These are phyloP conservation scores for Girardinus metallicus DNA, from an alignment of 2,797 vertebrate genomes.

Conservation along the genomic window DNA sequence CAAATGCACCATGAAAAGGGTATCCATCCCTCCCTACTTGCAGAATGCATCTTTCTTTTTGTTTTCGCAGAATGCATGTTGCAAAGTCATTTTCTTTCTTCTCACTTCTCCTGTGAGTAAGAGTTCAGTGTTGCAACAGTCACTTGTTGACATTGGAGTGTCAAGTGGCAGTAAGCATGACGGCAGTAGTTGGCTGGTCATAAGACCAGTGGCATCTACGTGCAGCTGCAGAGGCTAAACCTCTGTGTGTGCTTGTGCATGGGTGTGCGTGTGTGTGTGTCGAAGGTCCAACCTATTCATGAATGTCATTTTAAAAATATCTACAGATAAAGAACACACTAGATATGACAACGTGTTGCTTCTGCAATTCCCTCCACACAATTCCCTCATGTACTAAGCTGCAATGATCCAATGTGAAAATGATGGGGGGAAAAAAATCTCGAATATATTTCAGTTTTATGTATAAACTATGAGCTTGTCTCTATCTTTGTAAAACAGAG, in stretches of 20 bases:
- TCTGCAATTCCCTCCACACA: background rate
- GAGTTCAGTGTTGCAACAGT: slow-evolving; percentile 14
- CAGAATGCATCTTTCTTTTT: background rate
- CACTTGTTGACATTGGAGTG: slow-evolving; percentile 13
- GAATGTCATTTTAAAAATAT: background rate
- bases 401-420: background rate
- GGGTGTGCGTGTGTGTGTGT: background rate
- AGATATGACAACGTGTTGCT: background rate
- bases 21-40: background rate
- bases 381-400: background rate
- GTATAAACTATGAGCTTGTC: background rate
- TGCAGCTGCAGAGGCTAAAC: background rate
- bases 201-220: slow-evolving; percentile 1
- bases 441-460: background rate
- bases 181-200: slow-evolving; percentile 13
- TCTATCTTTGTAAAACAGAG: background rate
- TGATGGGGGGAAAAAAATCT: background rate
- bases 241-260: no score
- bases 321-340: background rate
- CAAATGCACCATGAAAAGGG: background rate
- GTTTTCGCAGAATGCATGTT: background rate
- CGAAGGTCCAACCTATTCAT: background rate
- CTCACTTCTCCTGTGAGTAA: slow-evolving; percentile 12
- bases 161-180: slow-evolving; percentile 7
- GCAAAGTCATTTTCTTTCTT: background rate